Evolutionary conservation across 2,888 invertebrate genomes (phyloP), one percentile per base, ranked within the genome.

Genomic region (Helobdella robusta): DNA sequence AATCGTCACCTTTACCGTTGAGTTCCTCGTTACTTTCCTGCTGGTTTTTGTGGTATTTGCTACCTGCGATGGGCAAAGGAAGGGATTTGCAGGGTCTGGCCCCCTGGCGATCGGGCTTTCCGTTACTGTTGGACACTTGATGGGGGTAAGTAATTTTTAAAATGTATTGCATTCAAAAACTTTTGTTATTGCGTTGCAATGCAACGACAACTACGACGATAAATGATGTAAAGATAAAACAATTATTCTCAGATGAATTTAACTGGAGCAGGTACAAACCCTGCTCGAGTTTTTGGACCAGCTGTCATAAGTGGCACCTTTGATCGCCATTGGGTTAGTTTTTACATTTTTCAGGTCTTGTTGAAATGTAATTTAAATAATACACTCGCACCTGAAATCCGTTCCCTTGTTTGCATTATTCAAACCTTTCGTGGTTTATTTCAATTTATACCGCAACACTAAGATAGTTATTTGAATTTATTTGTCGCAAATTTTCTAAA

Each of bases 231-330:
- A 32, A 58, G 23, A 32, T 30, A n/a, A 4, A 34, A 58, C 30
- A 28, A 58, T 5, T 23, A 32, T 28, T 74, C 75, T 4, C 76
- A 84, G 84, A 82, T 85, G 61, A 82, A 82, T 68, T 85, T 83
- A 70, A 91, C 91, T 18, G 90, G 91, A 46, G 85, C 90, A 40
- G 88, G 91, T 73, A 91, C 92, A 91, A 92, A 92, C 81, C 91
- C 92, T 0, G 92, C 92, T 0, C 84, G 92, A 68, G 87, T 89
- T 68, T 85, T 92, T 75, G 92, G 92, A 67, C 88, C 90, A 0
- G 89, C 92, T 1, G 84, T 89, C 30, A 85, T 89, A 64, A 84
- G 85, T 67, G 84, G 84, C 68, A 79, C 80, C 36, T 91, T 88
- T 86, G 78, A 80, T 8, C 78, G 87, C 72, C 91, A 91, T 74